Conservation (phyloP, 2,113 vertebrate genomes). For the Hippocampus guttulatus region DNA sequence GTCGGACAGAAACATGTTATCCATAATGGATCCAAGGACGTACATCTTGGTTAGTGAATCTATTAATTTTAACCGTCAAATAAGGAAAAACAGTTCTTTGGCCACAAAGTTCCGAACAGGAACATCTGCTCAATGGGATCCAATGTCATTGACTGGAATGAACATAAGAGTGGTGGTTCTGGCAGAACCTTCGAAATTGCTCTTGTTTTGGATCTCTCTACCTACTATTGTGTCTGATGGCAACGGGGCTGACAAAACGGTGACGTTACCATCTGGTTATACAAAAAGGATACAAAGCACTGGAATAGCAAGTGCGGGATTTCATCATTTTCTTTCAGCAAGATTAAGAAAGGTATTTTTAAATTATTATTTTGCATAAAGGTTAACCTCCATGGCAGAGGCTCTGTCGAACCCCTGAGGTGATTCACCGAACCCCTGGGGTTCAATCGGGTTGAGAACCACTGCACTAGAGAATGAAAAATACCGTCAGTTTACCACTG, state of each 20-base stretch:
- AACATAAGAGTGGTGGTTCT: background rate
- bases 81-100: background rate
- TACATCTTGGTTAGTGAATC: background rate
- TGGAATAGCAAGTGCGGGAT: too few relatives aligned
- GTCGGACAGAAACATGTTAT: conserved; percentile 15
- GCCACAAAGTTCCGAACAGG: background rate
- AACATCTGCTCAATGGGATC: background rate
- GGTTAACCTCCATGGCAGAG: too few relatives aligned
- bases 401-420: too few relatives aligned
- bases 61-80: background rate
- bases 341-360: too few relatives aligned
- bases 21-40: conserved; percentile 19
- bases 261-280: background rate
- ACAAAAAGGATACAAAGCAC: too few relatives aligned
- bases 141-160: background rate
- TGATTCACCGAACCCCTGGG: too few relatives aligned
- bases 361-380: too few relatives aligned
- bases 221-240: background rate
- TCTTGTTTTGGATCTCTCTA: background rate
- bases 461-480: too few relatives aligned
- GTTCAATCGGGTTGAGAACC: too few relatives aligned
- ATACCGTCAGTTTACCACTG: too few relatives aligned
- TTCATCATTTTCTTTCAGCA: too few relatives aligned
- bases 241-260: too few relatives aligned
- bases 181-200: background rate